Percentiles rank a stretch among this genome's conserved stretches.
phyloP scores from a whole-genome alignment of 2,888 invertebrate species.

The Pollenia angustigena region DNA sequence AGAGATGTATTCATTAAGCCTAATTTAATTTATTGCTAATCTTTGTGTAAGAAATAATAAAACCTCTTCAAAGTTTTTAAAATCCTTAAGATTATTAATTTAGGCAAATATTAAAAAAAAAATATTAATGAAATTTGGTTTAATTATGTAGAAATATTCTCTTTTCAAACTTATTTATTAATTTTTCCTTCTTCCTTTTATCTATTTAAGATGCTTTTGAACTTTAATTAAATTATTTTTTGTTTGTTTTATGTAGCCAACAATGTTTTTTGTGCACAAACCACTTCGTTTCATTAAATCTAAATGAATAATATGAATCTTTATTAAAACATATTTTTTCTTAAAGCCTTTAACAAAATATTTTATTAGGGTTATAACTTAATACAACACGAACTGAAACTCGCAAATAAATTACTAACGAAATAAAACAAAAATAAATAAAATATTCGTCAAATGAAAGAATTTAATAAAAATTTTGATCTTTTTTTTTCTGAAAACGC shows the following conservation, averaged over 20 bases:
- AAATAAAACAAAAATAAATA: too few relatives aligned
- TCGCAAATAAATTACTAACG: too few relatives aligned
- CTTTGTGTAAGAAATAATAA: too few relatives aligned
- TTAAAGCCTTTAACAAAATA: not conserved
- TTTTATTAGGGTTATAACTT: not conserved
- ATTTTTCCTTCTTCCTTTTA: not conserved
- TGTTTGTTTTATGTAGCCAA: slow-evolving; percentile 8
- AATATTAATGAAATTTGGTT: slow-evolving; percentile 29
- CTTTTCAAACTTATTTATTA: slow-evolving; percentile 19
- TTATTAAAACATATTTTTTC: slow-evolving; percentile 43
- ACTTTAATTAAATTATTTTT: slow-evolving; percentile 43
- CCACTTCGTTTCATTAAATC: slow-evolving; percentile 33
- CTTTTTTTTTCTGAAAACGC: too few relatives aligned
- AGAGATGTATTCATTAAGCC: too few relatives aligned
- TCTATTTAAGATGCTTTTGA: slow-evolving; percentile 16
- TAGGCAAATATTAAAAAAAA: slow-evolving; percentile 18
- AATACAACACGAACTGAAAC: too few relatives aligned
- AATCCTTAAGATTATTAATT: slow-evolving; percentile 10
- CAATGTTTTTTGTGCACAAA: slow-evolving; percentile 19
- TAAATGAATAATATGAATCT: slow-evolving; percentile 8
- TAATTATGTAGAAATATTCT: slow-evolving; percentile 30
- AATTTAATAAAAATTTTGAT: too few relatives aligned
- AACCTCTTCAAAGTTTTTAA: too few relatives aligned
- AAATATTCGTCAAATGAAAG: too few relatives aligned
- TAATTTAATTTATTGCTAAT: too few relatives aligned